A percentile compares a stretch with the other conserved stretches of the same genome.
These are phyloP conservation scores for Magallana gigas DNA, from an alignment of 1,140 invertebrate genomes.

Conservation along the genomic window DNA sequence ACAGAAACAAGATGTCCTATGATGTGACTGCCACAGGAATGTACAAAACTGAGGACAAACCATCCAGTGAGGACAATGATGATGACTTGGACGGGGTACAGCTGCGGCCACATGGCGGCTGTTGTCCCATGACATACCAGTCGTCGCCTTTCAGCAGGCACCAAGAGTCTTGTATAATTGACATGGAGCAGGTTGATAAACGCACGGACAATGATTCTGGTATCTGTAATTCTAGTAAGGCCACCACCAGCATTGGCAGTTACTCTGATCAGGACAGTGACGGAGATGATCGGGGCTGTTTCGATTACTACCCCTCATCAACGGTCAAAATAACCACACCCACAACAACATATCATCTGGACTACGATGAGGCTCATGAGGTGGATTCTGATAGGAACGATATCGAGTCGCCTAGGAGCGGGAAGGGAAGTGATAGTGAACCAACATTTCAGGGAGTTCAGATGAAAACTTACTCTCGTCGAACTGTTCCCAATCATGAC, in stretches of 20 bases:
- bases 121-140: constrained; percentile 5
- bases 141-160: background rate
- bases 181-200: constrained; percentile 46
- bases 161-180: constrained; percentile 39
- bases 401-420: constrained; percentile 71
- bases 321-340: constrained; percentile 52
- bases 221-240: constrained; percentile 66
- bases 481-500: constrained; percentile 49
- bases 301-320: constrained; percentile 63
- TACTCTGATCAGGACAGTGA: constrained; percentile 61
- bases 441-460: constrained; percentile 57
- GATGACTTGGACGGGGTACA: constrained; percentile 54
- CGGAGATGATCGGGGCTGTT: constrained; percentile 59
- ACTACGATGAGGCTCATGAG: constrained; percentile 72
- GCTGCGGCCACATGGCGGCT: background rate
- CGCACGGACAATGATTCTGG: constrained; percentile 63
- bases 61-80: constrained; percentile 43
- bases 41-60: constrained; percentile 19
- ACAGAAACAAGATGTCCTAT: constrained; percentile 47
- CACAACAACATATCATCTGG: constrained; percentile 53
- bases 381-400: constrained; percentile 68
- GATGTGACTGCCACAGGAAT: constrained; percentile 18
- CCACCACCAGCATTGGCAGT: constrained; percentile 62
- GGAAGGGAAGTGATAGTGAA: constrained; percentile 62
- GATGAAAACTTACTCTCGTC: constrained; percentile 62